Evolutionary conservation across 2,888 invertebrate species (phyloP).

Genomic region (Luperina nickerlii): DNA sequence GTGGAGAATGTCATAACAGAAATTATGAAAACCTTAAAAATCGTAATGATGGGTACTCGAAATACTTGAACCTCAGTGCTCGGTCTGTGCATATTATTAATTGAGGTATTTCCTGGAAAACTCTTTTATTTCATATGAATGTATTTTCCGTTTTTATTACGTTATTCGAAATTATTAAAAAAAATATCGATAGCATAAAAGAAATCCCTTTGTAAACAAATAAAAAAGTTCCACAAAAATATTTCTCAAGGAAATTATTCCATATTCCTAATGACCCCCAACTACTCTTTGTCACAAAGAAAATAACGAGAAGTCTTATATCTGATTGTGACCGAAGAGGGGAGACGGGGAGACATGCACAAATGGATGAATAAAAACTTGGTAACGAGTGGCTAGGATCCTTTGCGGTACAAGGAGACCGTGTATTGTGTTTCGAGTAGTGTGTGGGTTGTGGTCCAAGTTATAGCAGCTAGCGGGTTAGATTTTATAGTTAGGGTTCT

Average conservation of each 20-base stretch:
- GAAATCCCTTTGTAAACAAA: not conserved
- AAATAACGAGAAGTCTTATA: constrained; percentile 56
- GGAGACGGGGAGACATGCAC: constrained; percentile 25
- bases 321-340: constrained; percentile 43
- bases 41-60: too few relatives aligned
- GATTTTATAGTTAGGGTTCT: not conserved
- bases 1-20: not conserved
- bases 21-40: not conserved
- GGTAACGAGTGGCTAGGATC: constrained; percentile 71
- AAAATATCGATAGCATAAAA: not conserved
- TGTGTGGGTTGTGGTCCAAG: constrained; percentile 66
- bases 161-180: not conserved
- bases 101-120: not conserved
- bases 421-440: constrained; percentile 80
- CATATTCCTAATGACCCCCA: constrained; percentile 35
- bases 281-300: constrained; percentile 44
- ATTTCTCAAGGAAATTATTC: constrained; percentile 22
- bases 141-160: not conserved
- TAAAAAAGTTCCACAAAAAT: not conserved
- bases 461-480: not conserved
- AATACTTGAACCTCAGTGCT: not conserved
- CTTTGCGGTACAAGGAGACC: constrained; percentile 77
- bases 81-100: not conserved
- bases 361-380: constrained; percentile 65
- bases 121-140: not conserved